A percentile compares a stretch with the other conserved stretches of the same genome.
These are phyloP conservation scores for Dexiosoma caninum DNA, from an alignment of 2,888 invertebrate genomes.

Conservation along the genomic window DNA sequence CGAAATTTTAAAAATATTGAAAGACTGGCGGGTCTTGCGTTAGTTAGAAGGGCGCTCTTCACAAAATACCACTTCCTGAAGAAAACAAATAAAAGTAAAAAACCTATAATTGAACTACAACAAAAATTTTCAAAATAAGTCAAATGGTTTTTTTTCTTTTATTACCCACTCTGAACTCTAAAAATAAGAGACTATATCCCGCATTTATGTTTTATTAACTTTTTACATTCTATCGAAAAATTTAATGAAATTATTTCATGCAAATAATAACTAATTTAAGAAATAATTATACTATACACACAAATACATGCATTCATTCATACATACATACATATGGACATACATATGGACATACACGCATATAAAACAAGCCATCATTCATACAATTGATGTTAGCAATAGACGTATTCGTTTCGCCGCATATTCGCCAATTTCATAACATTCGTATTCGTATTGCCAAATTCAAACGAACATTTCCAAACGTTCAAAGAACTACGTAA, in stretches of 20 bases:
- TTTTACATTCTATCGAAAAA: conserved; percentile 29
- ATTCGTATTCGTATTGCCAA: too few relatives aligned
- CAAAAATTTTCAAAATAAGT: conserved; percentile 10
- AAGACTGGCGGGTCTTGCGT: too few relatives aligned
- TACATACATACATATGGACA: conserved; percentile 1
- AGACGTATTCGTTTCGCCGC: too few relatives aligned
- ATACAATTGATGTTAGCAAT: too few relatives aligned
- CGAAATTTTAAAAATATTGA: too few relatives aligned
- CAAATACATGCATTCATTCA: conserved; percentile 15
- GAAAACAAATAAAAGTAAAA: neutral
- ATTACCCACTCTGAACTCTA: conserved; percentile 27
- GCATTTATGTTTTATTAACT: conserved; percentile 51
- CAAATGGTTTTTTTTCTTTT: conserved; percentile 39
- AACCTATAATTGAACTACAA: neutral
- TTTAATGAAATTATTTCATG: conserved; percentile 25
- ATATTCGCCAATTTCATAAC: too few relatives aligned
- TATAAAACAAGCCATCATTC: too few relatives aligned
- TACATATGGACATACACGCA: neutral
- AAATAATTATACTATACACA: conserved; percentile 13
- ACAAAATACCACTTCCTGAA: neutral
- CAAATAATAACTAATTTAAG: conserved; percentile 32
- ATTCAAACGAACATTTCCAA: too few relatives aligned
- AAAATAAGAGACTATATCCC: conserved; percentile 50
- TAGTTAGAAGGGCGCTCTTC: too few relatives aligned
- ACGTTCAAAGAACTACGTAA: too few relatives aligned